Conservation (phyloP, 2,797 vertebrate genomes). For the Oreochromis mossambicus region DNA sequence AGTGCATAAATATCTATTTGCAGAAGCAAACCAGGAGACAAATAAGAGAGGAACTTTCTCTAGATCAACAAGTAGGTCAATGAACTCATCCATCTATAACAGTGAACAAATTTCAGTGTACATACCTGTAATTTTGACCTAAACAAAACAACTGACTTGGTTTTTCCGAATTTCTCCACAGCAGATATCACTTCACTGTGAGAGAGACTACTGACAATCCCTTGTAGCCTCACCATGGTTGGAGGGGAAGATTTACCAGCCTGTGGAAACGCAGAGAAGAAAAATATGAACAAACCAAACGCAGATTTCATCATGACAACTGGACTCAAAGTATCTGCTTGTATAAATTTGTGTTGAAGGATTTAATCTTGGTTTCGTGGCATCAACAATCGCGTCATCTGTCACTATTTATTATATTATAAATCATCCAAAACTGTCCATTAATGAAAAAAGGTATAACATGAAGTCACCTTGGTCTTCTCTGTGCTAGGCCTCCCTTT, state of each 20-base stretch:
- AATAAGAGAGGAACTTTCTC: background rate
- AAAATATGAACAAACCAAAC: background rate
- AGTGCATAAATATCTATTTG: too few species aligned
- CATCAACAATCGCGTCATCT: background rate
- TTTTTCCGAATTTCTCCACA: slow-evolving; percentile 80
- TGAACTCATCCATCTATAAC: background rate
- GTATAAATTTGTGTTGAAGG: accelerated
- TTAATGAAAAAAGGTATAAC: accelerated
- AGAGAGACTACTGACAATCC: background rate
- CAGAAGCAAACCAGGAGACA: too few species aligned
- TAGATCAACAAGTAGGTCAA: background rate
- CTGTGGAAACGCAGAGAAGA: background rate
- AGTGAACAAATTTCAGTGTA: background rate
- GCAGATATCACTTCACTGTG: slow-evolving; percentile 73
- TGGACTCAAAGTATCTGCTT: accelerated
- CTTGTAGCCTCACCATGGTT: slow-evolving; percentile 24
- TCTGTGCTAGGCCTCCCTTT: background rate
- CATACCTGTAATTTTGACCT: slow-evolving; percentile 21
- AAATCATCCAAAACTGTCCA: accelerated
- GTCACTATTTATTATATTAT: background rate
- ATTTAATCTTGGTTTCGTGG: background rate
- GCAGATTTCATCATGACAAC: background rate
- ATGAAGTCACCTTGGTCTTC: background rate
- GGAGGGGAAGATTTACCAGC: background rate
- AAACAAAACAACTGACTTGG: slow-evolving; percentile 76